These are phyloP conservation scores for Melipona quadrifasciata DNA, from an alignment of 1,140 invertebrate genomes.

Conservation along the genomic window DNA sequence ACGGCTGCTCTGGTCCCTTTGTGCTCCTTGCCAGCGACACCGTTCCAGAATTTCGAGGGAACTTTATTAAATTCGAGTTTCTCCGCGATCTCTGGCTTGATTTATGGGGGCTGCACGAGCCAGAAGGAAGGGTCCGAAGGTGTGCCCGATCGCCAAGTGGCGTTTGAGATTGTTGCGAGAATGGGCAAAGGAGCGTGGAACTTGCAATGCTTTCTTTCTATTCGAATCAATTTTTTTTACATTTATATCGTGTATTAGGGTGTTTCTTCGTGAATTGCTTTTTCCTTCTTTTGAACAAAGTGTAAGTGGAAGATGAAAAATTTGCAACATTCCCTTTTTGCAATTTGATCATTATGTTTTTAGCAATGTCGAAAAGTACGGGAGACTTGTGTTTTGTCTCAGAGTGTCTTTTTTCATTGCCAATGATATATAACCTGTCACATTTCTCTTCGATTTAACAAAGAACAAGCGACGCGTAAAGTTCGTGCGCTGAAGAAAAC, in stretches of 20 bases:
- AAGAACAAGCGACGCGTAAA: too few species aligned
- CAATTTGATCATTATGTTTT: too few species aligned
- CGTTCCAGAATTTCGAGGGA: conserved; percentile 19
- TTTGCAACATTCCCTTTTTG: background rate
- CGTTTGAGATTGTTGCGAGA: background rate
- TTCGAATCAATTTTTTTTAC: background rate
- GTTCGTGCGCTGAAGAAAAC: too few species aligned
- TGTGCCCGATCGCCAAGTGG: background rate
- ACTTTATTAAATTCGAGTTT: conserved; percentile 50
- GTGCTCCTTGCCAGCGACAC: conserved; percentile 44
- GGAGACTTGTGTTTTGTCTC: too few species aligned
- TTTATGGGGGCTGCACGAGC: conserved; percentile 10
- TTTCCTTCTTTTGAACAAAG: background rate
- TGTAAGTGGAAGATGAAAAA: background rate
- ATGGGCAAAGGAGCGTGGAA: background rate
- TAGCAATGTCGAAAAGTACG: too few species aligned
- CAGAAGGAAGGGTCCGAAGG: background rate
- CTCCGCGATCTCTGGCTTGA: background rate
- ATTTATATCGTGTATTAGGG: background rate
- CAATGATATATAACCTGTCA: too few species aligned
- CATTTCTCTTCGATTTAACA: too few species aligned
- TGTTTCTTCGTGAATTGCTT: too few species aligned
- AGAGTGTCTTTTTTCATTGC: too few species aligned
- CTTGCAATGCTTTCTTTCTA: background rate
- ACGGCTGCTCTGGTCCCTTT: conserved; percentile 73